Base-by-base conservation (phyloP, 2,888 invertebrate species). In the Noctua pronuba region DNA sequence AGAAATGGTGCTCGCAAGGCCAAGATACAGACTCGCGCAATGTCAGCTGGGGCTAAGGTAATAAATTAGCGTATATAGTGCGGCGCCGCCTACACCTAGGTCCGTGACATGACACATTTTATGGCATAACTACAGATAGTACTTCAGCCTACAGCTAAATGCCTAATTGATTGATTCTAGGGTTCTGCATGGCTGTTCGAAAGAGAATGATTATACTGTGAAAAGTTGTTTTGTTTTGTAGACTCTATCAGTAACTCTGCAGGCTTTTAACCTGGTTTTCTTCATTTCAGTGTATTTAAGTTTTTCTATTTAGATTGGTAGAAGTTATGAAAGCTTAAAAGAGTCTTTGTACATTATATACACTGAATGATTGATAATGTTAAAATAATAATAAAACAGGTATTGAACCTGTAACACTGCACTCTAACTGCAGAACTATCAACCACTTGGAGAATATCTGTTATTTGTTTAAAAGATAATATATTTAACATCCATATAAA, bases 1-100 rank as follows among this genome's bases (percentile, higher is more conserved):
- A 96, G 97, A 90, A 97, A 97, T 92, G 97, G 97, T 76, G 97
- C 97, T 77, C 97, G 97, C 85, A 97, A 97, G 92, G 97, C 97
- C 75, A 97, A 97, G 94, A 97, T 97, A 72, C 97, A 97, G 92
- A 97, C 97, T 52, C 96, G 97, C 71, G 97, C 97, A 58, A 97
- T 97, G 97, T 95, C 97, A 41, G 97, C 96, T 52, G 94, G 94
- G 66, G 94, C 93, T 75, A 97, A 97, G 92, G 97, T 76, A 84
- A 80, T 84, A 74, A 72, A 80, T 82, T 64, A 52, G 21, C 44
- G 41, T 74, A 77, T 75, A 28, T 69, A 69, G 70, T 66, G 35
- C 62, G 69, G 24, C 58, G 38, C 67, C 86, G 76, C 88, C 88
- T 82, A 89, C 90, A 79, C 77, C 41, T 21, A 76, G 46, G 60